These are phyloP conservation scores for Ellobius talpinus DNA, from an alignment of 2,113 vertebrate genomes.

Conservation along the genomic window DNA sequence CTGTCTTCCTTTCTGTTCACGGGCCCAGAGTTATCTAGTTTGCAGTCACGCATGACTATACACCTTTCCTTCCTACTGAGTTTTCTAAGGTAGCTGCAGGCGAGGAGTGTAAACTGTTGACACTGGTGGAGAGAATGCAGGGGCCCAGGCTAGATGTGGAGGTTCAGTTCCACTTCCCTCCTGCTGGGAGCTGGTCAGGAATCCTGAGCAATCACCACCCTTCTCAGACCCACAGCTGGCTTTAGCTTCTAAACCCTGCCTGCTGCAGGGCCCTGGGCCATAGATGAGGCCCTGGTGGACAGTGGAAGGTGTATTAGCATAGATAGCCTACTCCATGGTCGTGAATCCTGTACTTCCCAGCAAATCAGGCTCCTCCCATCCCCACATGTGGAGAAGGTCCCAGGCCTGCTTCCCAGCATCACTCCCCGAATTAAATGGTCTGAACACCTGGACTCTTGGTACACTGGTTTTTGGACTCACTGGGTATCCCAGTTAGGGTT, in stretches of 20 bases:
- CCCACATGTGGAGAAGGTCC: not conserved
- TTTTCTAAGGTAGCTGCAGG: slow-evolving; percentile 2
- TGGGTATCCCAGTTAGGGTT: not conserved
- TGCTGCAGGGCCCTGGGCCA: rapidly evolving
- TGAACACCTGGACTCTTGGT: not conserved
- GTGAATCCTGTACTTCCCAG: not conserved
- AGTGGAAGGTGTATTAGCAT: not conserved
- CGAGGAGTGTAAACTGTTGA: not conserved
- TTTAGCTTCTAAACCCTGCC: not conserved
- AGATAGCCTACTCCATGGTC: not conserved
- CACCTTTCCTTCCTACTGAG: not conserved
- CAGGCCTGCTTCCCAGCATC: not conserved
- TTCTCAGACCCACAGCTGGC: not conserved
- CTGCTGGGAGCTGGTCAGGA: not conserved
- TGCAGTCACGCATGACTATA: too few species aligned
- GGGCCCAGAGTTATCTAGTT: not conserved
- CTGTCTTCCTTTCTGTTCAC: not conserved
- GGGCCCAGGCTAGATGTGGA: not conserved
- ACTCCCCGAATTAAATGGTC: not conserved
- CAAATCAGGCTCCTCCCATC: not conserved
- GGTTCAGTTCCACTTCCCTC: not conserved
- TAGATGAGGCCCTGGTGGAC: not conserved
- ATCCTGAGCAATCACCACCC: not conserved
- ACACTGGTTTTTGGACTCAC: not conserved
- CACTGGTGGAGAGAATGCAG: not conserved